Conservation (phyloP, 2,888 invertebrate genomes). For the Diplazon laetatorius region DNA sequence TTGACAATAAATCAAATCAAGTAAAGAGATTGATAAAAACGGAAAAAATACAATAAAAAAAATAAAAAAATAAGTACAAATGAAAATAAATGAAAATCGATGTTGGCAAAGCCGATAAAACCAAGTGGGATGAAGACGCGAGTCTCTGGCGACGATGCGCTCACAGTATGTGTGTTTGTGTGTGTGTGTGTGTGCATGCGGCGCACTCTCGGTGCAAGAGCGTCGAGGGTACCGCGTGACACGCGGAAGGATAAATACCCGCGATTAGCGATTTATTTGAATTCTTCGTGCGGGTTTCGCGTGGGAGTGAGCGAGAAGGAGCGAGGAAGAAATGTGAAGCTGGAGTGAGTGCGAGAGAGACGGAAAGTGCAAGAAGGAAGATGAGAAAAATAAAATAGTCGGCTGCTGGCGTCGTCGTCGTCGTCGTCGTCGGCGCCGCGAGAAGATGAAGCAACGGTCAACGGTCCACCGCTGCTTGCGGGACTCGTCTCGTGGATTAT, state of each 20-base stretch:
- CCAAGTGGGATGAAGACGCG: slow-evolving; percentile 66
- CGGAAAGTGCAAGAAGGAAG: slow-evolving; percentile 7
- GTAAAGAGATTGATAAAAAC: neutral
- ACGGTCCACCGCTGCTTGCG: slow-evolving; percentile 63
- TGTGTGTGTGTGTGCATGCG: too few relatives aligned
- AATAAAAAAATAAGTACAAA: slow-evolving; percentile 9
- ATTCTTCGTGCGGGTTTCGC: slow-evolving; percentile 68
- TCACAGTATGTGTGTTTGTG: slow-evolving; percentile 26
- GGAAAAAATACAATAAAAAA: neutral
- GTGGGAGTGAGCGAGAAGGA: slow-evolving; percentile 51
- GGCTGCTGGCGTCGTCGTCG: slow-evolving; percentile 20
- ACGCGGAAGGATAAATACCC: slow-evolving; percentile 69
- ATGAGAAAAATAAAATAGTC: slow-evolving; percentile 38
- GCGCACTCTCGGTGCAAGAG: slow-evolving; percentile 26
- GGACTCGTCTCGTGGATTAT: slow-evolving; percentile 59
- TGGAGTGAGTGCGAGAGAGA: slow-evolving; percentile 35
- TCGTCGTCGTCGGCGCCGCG: slow-evolving; percentile 17
- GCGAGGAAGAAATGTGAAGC: slow-evolving; percentile 7
- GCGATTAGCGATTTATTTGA: slow-evolving; percentile 80
- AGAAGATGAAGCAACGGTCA: slow-evolving; percentile 64
- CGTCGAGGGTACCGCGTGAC: slow-evolving; percentile 56
- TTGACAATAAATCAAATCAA: neutral
- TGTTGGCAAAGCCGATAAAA: slow-evolving; percentile 16
- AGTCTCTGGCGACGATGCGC: slow-evolving; percentile 32
- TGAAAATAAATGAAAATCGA: neutral